Evolutionary conservation across 2,797 vertebrate species (phyloP).

Genomic region (Sebastes wilsoni): DNA sequence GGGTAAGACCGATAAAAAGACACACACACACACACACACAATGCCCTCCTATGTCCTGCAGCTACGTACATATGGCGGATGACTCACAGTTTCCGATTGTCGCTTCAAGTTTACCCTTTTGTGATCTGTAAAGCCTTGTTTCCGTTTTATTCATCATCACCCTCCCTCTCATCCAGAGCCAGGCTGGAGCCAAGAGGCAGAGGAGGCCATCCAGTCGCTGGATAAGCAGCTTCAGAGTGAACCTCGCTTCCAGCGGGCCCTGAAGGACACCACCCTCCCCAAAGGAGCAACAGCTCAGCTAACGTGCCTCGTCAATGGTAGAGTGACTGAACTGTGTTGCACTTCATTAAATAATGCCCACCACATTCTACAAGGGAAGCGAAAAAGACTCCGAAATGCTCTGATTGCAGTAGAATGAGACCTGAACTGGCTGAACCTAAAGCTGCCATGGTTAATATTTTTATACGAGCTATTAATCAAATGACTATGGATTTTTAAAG

Average conservation of each 20-base stretch:
- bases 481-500: background rate
- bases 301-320: slow-evolving; percentile 81
- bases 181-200: slow-evolving; percentile 78
- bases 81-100: slow-evolving; percentile 68
- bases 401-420: background rate
- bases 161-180: slow-evolving; percentile 67
- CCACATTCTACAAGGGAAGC: background rate
- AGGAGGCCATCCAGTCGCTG: slow-evolving; percentile 75
- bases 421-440: background rate
- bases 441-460: background rate
- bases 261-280: slow-evolving; percentile 69
- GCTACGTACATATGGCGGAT: slow-evolving; percentile 58
- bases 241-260: slow-evolving; percentile 68
- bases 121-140: slow-evolving; percentile 59
- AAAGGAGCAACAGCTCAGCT: slow-evolving; percentile 71
- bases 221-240: slow-evolving; percentile 74
- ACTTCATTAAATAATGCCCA: slow-evolving; percentile 20
- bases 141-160: slow-evolving; percentile 18
- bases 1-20: slow-evolving; percentile 65
- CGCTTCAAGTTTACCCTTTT: slow-evolving; percentile 71
- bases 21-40: background rate
- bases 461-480: background rate
- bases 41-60: slow-evolving; percentile 31
- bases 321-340: background rate
- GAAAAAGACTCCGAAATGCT: background rate